A percentile compares a stretch with the other conserved stretches of the same genome.
Evolutionary conservation across 2,888 invertebrate genomes (phyloP).

Genomic region (Sericinus montela): DNA sequence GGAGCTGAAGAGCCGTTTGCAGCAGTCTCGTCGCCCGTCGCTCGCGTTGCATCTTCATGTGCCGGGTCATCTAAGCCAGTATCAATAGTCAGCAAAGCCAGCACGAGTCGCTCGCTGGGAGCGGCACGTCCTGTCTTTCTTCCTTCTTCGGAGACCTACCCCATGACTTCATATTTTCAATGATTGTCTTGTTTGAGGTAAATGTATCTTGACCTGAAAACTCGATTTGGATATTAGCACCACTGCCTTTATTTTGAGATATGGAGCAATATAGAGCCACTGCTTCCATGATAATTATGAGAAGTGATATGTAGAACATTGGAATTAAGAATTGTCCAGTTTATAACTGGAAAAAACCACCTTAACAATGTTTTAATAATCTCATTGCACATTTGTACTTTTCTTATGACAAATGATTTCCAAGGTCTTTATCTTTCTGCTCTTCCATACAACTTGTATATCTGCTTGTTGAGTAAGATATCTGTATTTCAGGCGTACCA

Average conservation of each 20-base stretch:
- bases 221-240: slow-evolving; percentile 76
- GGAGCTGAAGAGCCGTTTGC: slow-evolving; percentile 42
- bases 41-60: slow-evolving; percentile 46
- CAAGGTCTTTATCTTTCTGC: slow-evolving; percentile 21
- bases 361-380: slow-evolving; percentile 21
- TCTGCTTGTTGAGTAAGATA: not conserved
- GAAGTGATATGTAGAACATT: slow-evolving; percentile 37
- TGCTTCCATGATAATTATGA: slow-evolving; percentile 42
- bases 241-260: slow-evolving; percentile 47
- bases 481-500: slow-evolving; percentile 3
- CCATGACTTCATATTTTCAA: slow-evolving; percentile 30
- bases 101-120: slow-evolving; percentile 65
- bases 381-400: slow-evolving; percentile 23
- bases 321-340: slow-evolving; percentile 29
- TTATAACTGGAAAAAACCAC: slow-evolving; percentile 19
- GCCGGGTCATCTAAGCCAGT: slow-evolving; percentile 71
- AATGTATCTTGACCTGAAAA: slow-evolving; percentile 71
- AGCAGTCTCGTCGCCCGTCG: slow-evolving; percentile 44
- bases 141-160: slow-evolving; percentile 30
- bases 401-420: slow-evolving; percentile 26
- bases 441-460: slow-evolving; percentile 6
- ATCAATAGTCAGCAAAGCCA: slow-evolving; percentile 53
- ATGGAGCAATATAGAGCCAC: slow-evolving; percentile 46
- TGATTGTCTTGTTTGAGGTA: slow-evolving; percentile 45
- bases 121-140: slow-evolving; percentile 62